Evolutionary conservation across 2,113 vertebrate genomes (phyloP).

Genomic region (Jaculus jaculus): DNA sequence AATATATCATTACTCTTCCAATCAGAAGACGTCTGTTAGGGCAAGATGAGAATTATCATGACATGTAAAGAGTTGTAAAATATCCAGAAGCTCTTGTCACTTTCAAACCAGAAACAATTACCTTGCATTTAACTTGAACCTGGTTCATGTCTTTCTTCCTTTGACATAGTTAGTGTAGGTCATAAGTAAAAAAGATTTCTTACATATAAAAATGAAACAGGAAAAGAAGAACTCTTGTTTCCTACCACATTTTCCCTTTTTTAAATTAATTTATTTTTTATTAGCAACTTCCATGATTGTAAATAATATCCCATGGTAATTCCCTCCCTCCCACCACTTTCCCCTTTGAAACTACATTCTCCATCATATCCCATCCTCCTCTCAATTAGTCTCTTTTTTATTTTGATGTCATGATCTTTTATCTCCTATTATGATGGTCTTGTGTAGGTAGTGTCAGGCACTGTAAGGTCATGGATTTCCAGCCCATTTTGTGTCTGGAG

Average conservation of each 20-base stretch:
- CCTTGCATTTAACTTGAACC: neutral
- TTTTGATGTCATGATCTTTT: no score
- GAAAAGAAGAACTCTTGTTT: neutral
- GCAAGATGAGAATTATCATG: neutral
- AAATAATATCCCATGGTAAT: no score
- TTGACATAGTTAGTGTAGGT: neutral
- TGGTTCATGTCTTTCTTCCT: neutral
- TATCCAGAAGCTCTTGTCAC: neutral
- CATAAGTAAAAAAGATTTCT: neutral
- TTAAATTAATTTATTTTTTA: no score
- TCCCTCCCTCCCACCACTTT: no score
- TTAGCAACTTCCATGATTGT: no score
- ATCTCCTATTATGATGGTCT: no score
- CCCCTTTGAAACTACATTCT: no score
- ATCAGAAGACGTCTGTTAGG: neutral
- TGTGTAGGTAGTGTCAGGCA: no score
- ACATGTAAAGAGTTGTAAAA: neutral
- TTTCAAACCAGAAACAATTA: constrained; percentile 15
- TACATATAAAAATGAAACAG: neutral
- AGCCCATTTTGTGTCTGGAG: no score
- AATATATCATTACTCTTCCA: constrained; percentile 51
- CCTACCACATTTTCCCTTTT: neutral
- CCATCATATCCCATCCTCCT: no score
- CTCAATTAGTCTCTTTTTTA: no score
- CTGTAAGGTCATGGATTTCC: no score